Conservation (phyloP, 2,113 vertebrate genomes). For the Catharus fuscescens region DNA sequence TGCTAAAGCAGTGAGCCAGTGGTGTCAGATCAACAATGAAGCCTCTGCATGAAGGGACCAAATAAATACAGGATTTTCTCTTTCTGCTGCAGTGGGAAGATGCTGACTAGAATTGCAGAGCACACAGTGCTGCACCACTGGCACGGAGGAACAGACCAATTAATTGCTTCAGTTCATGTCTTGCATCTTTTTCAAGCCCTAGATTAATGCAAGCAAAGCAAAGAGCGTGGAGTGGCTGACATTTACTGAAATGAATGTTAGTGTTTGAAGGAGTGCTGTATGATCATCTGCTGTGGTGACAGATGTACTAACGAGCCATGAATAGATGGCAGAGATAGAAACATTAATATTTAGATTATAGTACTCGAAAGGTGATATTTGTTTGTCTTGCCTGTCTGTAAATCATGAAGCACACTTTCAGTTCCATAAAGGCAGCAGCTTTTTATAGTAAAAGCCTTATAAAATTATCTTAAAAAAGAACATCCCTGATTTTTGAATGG, state of each 20-base stretch:
- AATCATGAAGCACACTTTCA: not conserved
- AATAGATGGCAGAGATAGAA: not conserved
- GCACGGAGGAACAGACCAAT: not conserved
- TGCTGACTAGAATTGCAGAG: not conserved
- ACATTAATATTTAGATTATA: not conserved
- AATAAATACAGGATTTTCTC: not conserved
- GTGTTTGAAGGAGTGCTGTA: slow-evolving; percentile 15
- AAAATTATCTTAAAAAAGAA: not conserved
- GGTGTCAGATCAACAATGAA: not conserved
- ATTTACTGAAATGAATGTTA: slow-evolving; percentile 8
- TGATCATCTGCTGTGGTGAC: not conserved
- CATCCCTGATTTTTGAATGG: not conserved
- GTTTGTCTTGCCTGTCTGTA: slow-evolving; percentile 1
- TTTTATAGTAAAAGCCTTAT: not conserved
- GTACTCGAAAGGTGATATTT: not conserved
- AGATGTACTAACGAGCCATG: not conserved
- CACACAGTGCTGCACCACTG: not conserved
- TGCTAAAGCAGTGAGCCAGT: not conserved
- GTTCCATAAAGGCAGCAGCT: not conserved
- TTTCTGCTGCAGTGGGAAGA: not conserved
- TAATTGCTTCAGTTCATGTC: not conserved
- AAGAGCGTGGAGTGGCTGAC: not conserved
- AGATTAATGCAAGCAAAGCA: slow-evolving; percentile 20
- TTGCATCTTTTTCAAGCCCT: slow-evolving; percentile 22
- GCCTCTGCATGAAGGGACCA: not conserved